These are phyloP conservation scores for Caenorhabditis sinica DNA, from an alignment of 2,888 invertebrate genomes.

Conservation along the genomic window DNA sequence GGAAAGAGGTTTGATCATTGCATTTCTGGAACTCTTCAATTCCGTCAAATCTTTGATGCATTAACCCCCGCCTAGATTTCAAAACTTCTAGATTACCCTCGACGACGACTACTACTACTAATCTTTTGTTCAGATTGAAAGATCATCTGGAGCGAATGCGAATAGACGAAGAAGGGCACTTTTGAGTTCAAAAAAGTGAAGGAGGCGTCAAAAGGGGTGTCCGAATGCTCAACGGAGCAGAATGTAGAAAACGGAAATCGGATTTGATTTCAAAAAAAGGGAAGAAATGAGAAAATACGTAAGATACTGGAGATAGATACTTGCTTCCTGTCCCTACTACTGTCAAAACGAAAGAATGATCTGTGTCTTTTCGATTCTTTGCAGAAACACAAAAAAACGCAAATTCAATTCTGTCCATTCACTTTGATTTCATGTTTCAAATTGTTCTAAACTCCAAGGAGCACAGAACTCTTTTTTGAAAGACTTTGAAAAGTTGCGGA, in stretches of 20 bases:
- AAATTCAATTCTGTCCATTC: slow-evolving; percentile 12
- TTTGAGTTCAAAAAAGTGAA: slow-evolving; percentile 34
- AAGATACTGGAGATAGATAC: slow-evolving; percentile 25
- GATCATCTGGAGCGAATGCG: slow-evolving; percentile 10
- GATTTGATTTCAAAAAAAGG: slow-evolving; percentile 23
- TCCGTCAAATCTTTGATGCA: slow-evolving; percentile 24
- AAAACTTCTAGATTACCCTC: neutral
- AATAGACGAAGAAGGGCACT: slow-evolving; percentile 14
- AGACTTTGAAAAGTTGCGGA: slow-evolving; percentile 2
- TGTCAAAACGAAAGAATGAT: slow-evolving; percentile 1
- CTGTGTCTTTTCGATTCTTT: slow-evolving; percentile 12
- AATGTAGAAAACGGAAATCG: slow-evolving; percentile 45
- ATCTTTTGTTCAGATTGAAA: slow-evolving; percentile 10
- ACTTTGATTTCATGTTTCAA: slow-evolving; percentile 32
- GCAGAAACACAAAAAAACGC: slow-evolving; percentile 10
- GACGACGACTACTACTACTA: slow-evolving; percentile 16
- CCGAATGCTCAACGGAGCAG: slow-evolving; percentile 45
- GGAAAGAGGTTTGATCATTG: slow-evolving; percentile 11
- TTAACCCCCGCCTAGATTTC: slow-evolving; percentile 4
- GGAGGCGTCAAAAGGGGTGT: slow-evolving; percentile 42
- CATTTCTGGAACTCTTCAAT: slow-evolving; percentile 25
- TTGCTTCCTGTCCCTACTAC: neutral
- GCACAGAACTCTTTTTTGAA: slow-evolving; percentile 1
- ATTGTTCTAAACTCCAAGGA: neutral
- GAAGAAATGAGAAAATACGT: slow-evolving; percentile 21